A percentile compares a stretch with the other conserved stretches of the same genome.
Evolutionary conservation across 2,888 invertebrate genomes (phyloP).

Genomic region (Lapara coniferarum): DNA sequence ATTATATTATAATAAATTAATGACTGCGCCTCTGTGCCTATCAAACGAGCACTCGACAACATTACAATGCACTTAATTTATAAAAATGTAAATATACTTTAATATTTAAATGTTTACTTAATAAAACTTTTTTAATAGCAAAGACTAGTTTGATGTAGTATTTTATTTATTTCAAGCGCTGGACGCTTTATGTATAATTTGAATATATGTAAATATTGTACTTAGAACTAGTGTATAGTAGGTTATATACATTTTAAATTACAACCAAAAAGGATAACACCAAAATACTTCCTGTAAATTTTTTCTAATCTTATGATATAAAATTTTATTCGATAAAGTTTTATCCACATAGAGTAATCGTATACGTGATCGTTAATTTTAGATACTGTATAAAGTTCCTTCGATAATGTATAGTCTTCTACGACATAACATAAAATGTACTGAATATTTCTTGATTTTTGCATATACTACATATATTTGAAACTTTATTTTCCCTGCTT

Average conservation of each 20-base stretch:
- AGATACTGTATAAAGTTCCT: slow-evolving; percentile 39
- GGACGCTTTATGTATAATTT: slow-evolving; percentile 54
- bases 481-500: neutral
- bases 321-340: slow-evolving; percentile 54
- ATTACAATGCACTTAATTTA: slow-evolving; percentile 56
- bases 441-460: slow-evolving; percentile 6
- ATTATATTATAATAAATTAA: slow-evolving; percentile 39
- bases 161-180: slow-evolving; percentile 51
- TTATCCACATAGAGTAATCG: slow-evolving; percentile 42
- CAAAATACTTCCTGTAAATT: slow-evolving; percentile 71
- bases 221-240: slow-evolving; percentile 46
- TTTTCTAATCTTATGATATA: slow-evolving; percentile 73
- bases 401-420: slow-evolving; percentile 28
- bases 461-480: neutral
- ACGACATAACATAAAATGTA: slow-evolving; percentile 21
- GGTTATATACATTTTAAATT: slow-evolving; percentile 47
- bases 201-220: slow-evolving; percentile 56
- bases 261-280: slow-evolving; percentile 68
- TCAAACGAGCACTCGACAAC: slow-evolving; percentile 70
- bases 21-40: slow-evolving; percentile 81
- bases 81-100: slow-evolving; percentile 34
- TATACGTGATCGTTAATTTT: slow-evolving; percentile 41
- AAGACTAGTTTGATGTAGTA: slow-evolving; percentile 18
- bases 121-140: slow-evolving; percentile 33
- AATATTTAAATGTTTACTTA: slow-evolving; percentile 33